Conservation (phyloP, 1,140 invertebrate genomes). For the Asobara japonica region DNA sequence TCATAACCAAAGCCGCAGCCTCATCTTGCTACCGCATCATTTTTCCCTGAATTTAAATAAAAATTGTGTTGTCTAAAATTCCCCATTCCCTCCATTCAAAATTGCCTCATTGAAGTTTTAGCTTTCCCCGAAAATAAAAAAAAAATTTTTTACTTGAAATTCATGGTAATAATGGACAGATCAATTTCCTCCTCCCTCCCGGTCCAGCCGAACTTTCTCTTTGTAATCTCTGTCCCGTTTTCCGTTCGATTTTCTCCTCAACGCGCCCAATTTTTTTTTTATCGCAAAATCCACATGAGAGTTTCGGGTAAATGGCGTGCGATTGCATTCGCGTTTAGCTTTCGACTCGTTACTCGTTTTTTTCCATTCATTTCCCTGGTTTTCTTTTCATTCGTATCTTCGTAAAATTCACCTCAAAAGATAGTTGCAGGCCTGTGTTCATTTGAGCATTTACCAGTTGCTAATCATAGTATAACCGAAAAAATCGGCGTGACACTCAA, state of each 20-base stretch:
- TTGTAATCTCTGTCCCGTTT: neutral
- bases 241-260: slow-evolving; percentile 5
- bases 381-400: slow-evolving; percentile 10
- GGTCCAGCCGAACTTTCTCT: neutral
- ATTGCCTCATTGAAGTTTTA: neutral
- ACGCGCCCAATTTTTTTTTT: slow-evolving; percentile 1
- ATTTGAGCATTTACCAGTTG: slow-evolving; percentile 33
- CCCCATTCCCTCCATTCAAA: neutral
- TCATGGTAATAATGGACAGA: slow-evolving; percentile 23
- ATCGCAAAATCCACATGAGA: slow-evolving; percentile 7
- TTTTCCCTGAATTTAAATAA: neutral
- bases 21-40: no score
- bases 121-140: neutral
- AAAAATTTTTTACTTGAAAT: slow-evolving; percentile 12
- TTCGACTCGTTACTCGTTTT: neutral
- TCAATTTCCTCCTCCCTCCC: slow-evolving; percentile 3
- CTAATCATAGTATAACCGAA: slow-evolving; percentile 36
- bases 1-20: no score
- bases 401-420: neutral
- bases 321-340: slow-evolving; percentile 16
- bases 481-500: slow-evolving; percentile 38
- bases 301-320: slow-evolving; percentile 7
- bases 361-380: neutral
- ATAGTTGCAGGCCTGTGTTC: neutral
- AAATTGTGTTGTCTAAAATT: neutral